phyloP scores from a whole-genome alignment of 1,140 invertebrate species.

The Drosophila mojavensis region DNA sequence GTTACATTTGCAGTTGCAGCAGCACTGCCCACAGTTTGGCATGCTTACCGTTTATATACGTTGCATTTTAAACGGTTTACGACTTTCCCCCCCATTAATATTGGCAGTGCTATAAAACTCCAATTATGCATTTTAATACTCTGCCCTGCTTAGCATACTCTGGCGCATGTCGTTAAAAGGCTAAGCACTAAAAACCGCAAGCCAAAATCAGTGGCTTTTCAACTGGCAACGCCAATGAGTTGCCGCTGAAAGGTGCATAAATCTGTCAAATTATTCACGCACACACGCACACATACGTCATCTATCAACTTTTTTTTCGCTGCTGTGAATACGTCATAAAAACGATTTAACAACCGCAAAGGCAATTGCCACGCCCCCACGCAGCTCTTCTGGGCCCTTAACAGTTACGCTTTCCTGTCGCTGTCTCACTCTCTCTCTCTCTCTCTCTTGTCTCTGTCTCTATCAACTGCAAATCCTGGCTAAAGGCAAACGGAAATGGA shows the following conservation, averaged over 20 bases:
- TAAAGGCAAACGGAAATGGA: constrained; percentile 60
- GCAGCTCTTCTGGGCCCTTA: neutral
- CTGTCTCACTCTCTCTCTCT: neutral
- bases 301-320: constrained; percentile 47
- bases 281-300: constrained; percentile 31
- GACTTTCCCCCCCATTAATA: neutral
- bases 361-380: constrained; percentile 42
- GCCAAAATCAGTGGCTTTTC: constrained; percentile 24
- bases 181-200: constrained; percentile 10
- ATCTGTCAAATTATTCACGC: constrained; percentile 59
- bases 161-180: constrained; percentile 13
- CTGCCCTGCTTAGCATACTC: constrained; percentile 5
- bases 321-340: constrained; percentile 70
- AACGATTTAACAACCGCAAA: constrained; percentile 79
- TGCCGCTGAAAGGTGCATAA: constrained; percentile 58
- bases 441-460: neutral
- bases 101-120: constrained; percentile 12
- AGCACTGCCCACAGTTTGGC: neutral
- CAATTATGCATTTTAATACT: constrained; percentile 4
- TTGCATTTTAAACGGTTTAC: neutral
- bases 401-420: too few relatives aligned
- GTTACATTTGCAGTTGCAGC: neutral
- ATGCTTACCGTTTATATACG: neutral
- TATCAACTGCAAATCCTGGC: neutral
- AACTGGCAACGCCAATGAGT: constrained; percentile 3